Evolutionary conservation across 2,888 invertebrate species (phyloP).

Genomic region (Caenorhabditis imperialis): DNA sequence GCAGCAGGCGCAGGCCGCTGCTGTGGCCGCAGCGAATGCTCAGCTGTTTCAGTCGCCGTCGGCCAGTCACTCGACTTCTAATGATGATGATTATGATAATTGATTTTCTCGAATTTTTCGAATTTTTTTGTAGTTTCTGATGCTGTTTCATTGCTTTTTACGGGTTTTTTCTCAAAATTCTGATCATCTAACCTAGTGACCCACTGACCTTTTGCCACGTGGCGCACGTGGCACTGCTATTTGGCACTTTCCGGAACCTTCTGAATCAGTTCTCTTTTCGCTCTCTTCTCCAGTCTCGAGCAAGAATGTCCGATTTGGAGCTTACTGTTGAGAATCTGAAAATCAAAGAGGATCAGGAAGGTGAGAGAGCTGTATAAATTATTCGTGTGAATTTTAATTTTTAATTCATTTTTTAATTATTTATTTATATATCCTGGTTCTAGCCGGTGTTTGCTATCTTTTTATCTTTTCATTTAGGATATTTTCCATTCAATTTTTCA

Average conservation of each 20-base stretch:
- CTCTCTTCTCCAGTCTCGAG: not conserved
- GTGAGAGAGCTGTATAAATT: slow-evolving; percentile 7
- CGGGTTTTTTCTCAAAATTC: not conserved
- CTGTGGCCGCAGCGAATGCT: slow-evolving; percentile 22
- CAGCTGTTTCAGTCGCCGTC: slow-evolving; percentile 16
- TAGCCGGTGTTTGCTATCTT: not conserved
- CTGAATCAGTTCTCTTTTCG: not conserved
- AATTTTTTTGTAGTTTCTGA: slow-evolving; percentile 4
- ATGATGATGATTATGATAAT: slow-evolving; percentile 51
- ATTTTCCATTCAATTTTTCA: not conserved
- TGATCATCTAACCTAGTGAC: not conserved
- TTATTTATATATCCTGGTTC: not conserved
- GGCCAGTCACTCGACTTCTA: not conserved
- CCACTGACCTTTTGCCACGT: not conserved
- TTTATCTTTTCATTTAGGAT: not conserved
- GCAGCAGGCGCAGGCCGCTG: slow-evolving; percentile 34
- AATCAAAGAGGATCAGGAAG: slow-evolving; percentile 16
- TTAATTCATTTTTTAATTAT: slow-evolving; percentile 15
- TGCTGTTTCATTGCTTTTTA: slow-evolving; percentile 1
- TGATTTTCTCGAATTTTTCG: slow-evolving; percentile 12
- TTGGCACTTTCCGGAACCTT: too few relatives aligned
- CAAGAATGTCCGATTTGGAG: slow-evolving; percentile 36
- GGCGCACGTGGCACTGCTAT: slow-evolving; percentile 1
- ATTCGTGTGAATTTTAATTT: not conserved
- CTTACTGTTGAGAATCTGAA: slow-evolving; percentile 25